Percentiles rank a stretch among this genome's conserved stretches.
phyloP scores from a whole-genome alignment of 2,888 invertebrate species.

The Argyra leucocephala region DNA sequence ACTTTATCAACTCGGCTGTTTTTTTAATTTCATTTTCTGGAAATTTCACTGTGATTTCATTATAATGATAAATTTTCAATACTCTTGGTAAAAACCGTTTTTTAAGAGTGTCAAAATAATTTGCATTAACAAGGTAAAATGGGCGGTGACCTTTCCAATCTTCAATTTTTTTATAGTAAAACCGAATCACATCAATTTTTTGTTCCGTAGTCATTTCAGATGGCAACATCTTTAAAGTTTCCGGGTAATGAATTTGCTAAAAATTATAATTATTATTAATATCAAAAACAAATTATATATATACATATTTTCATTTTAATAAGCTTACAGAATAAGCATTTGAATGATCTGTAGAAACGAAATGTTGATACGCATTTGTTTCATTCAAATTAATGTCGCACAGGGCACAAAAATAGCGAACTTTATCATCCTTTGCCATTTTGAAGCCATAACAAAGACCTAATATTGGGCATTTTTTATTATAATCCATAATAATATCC shows the following conservation, averaged over 20 bases:
- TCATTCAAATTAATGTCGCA: not conserved
- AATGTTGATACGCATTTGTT: constrained; percentile 3
- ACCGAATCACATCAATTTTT: not conserved
- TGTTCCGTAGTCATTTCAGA: not conserved
- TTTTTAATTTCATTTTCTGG: not conserved
- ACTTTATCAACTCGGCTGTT: too few species aligned
- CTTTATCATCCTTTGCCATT: not conserved
- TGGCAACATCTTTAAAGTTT: not conserved
- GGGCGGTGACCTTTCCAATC: not conserved
- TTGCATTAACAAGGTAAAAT: not conserved
- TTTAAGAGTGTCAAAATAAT: not conserved
- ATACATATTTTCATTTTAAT: not conserved
- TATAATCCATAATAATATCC: not conserved
- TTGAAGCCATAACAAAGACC: constrained; percentile 10
- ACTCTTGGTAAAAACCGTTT: not conserved
- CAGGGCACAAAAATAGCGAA: constrained; percentile 6
- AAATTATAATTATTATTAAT: not conserved
- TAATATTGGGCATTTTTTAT: not conserved
- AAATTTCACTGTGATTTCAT: not conserved
- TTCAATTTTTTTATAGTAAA: not conserved
- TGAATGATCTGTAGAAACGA: not conserved
- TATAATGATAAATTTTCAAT: not conserved
- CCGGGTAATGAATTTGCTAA: not conserved
- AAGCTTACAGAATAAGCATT: not conserved
- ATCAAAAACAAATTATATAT: not conserved